phyloP scores from a whole-genome alignment of 2,797 vertebrate species.

The Syngnathus acus region DNA sequence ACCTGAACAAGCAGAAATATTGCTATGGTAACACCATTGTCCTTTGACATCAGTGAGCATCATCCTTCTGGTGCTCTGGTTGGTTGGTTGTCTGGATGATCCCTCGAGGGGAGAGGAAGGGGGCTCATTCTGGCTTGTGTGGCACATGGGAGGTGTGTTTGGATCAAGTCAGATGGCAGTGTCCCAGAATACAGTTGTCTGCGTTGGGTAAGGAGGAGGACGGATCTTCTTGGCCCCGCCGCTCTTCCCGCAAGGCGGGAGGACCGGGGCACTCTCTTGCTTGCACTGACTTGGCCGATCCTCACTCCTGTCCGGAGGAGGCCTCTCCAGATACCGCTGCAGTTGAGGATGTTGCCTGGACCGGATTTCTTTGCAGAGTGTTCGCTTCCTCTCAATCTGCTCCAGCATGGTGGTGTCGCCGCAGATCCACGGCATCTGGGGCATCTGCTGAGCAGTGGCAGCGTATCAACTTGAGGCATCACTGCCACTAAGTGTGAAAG shows the following conservation, averaged over 20 bases:
- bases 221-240: constrained; percentile 85
- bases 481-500: no score
- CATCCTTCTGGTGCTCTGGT: constrained; percentile 38
- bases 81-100: constrained; percentile 35
- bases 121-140: constrained; percentile 36
- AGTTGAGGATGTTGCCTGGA: constrained; percentile 76
- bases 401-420: constrained; percentile 97
- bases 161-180: constrained; percentile 84
- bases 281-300: constrained; percentile 86
- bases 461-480: no score
- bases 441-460: constrained; percentile 69
- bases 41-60: constrained; percentile 62
- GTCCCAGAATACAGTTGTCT: constrained; percentile 97
- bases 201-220: constrained; percentile 91
- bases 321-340: constrained; percentile 51
- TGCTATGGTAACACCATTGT: constrained; percentile 72
- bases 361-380: constrained; percentile 93
- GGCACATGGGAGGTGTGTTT: constrained; percentile 33
- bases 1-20: constrained; percentile 76
- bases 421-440: constrained; percentile 92
- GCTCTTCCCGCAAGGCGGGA: constrained; percentile 85
- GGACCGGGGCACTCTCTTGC: constrained; percentile 83
- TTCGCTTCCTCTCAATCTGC: constrained; percentile 96
- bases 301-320: constrained; percentile 61
- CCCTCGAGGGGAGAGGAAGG: constrained; percentile 26